A percentile compares a stretch with the other conserved stretches of the same genome.
Conservation (phyloP, 1,140 invertebrate species). For the Drosophila quadrilineata region DNA sequence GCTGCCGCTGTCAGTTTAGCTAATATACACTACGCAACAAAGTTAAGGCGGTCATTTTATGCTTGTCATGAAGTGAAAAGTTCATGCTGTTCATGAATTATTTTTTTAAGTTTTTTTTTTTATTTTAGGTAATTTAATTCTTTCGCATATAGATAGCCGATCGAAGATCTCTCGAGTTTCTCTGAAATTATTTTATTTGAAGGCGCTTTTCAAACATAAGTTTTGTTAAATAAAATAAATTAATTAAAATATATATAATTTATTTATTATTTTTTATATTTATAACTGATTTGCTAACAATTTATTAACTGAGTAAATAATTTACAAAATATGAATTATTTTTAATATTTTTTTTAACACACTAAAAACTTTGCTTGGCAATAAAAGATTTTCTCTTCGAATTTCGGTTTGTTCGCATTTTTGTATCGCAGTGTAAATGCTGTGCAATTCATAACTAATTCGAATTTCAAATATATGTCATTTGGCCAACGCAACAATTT, state of each 20-base stretch:
- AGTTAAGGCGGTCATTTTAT: no score
- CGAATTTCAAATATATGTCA: slow-evolving; percentile 72
- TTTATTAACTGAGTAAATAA: no score
- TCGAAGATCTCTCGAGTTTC: neutral
- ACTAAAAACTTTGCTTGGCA: no score
- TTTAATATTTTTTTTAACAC: neutral
- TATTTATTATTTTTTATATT: no score
- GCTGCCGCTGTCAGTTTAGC: slow-evolving; percentile 26
- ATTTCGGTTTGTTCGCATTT: neutral
- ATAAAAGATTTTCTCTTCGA: no score
- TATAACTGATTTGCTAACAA: no score
- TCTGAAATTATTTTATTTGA: no score
- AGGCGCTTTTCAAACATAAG: no score
- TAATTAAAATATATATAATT: no score
- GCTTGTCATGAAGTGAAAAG: no score
- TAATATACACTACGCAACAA: slow-evolving; percentile 46
- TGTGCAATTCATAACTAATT: slow-evolving; percentile 45
- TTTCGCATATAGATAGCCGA: neutral
- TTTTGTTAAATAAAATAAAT: neutral
- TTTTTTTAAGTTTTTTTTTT: neutral
- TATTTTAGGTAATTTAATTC: no score
- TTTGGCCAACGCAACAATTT: slow-evolving; percentile 62
- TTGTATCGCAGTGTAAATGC: slow-evolving; percentile 31
- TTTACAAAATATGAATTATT: neutral
- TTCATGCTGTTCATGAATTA: no score